Base-by-base conservation (phyloP, 1,140 invertebrate species). In the Rhynchophorus ferrugineus region DNA sequence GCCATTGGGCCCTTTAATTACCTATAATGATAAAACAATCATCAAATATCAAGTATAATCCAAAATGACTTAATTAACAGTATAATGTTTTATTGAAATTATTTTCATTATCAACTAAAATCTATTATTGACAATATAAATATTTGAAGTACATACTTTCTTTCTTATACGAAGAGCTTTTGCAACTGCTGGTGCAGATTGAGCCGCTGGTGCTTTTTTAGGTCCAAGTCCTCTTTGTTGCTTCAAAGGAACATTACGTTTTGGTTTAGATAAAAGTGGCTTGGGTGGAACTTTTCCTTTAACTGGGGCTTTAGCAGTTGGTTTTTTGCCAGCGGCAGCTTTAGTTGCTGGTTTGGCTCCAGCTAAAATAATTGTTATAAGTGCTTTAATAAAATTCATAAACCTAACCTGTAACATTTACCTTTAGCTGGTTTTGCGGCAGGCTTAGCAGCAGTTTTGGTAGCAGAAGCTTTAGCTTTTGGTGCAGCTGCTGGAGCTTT, bases 1-100 rank as follows among this genome's bases (percentile, higher is more conserved):
- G 56, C 88, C 87, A 81, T 91, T 84, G 57, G 84, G 79, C 56
- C 94, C 93, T 72, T 94, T 95, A 37, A 92, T 75, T 38, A 95
- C 84, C 89, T 91, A 61, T 20, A 73, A 69, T 70, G 34, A 36
- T 53, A 54, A 41, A 42, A 47, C 7, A 44, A 20, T 20, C 34
- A 46, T 44, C 19, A 17, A 54, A 35, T 19, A 38, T 37, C 3
- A 6, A 5, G 11, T 33, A 5, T 33, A 44, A 44, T 3, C 20
- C n/a, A 11, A 17, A 42, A 33, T 33, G 6, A 5, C 11, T 11
- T 13, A 11, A 48, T n/a, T 41, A 41, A 39, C 34, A 45, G 37
- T 48, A 19, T 39, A 65, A 48, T 33, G 29, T 6, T 33, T 33
- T 11, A n/a, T n/a, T n/a, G n/a, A n/a, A n/a, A n/a, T n/a, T n/a